Conservation (phyloP, 2,113 vertebrate species). For the Hypocryptadius cinnamomeus region DNA sequence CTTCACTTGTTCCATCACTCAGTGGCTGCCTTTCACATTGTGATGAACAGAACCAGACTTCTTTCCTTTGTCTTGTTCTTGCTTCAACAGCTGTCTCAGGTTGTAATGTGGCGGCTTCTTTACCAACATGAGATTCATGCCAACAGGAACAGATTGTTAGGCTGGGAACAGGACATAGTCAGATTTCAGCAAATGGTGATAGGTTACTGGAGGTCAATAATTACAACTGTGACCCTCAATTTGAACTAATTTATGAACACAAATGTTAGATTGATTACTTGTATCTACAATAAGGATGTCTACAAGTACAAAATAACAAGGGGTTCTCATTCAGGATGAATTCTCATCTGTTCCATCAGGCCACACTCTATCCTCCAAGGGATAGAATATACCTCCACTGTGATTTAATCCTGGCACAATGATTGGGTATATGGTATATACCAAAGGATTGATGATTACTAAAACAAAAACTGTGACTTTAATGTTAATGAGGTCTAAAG, state of each 20-base stretch:
- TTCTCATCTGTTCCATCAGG: not conserved
- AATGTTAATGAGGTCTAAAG: not conserved
- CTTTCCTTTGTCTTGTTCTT: not conserved
- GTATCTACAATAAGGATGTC: not conserved
- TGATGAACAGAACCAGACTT: not conserved
- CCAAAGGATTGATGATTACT: not conserved
- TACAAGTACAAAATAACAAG: not conserved
- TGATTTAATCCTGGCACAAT: not conserved
- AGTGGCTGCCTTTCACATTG: rapidly evolving
- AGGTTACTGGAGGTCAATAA: not conserved
- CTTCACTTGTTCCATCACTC: not conserved
- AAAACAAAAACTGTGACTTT: not conserved
- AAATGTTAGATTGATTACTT: not conserved
- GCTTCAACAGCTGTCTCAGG: not conserved
- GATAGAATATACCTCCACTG: not conserved
- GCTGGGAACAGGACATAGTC: not conserved
- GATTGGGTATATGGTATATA: not conserved
- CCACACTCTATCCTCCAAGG: not conserved
- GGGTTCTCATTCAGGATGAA: not conserved
- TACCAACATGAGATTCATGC: not conserved
- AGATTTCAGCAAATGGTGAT: not conserved
- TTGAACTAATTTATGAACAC: not conserved
- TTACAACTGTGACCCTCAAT: not conserved
- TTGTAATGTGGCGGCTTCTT: not conserved
- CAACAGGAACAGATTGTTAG: not conserved